Evolutionary conservation across 2,797 vertebrate species (phyloP).

Genomic region (Cyprinodon diabolis): DNA sequence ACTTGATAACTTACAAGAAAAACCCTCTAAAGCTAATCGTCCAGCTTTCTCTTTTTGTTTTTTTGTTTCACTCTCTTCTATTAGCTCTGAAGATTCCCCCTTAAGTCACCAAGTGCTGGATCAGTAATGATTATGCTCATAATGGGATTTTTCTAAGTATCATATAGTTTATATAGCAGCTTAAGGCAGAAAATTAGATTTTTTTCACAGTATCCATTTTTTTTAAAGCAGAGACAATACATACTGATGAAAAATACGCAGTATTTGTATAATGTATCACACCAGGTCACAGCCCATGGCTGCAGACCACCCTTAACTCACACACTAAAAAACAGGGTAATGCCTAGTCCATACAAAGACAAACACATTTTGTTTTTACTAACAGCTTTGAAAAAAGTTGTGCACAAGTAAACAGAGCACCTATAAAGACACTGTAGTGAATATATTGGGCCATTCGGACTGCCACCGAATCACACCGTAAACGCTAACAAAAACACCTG

Average conservation of each 20-base stretch:
- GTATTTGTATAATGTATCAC: neutral
- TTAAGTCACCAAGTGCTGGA: slow-evolving; percentile 42
- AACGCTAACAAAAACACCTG: no score
- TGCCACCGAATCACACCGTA: no score
- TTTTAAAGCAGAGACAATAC: neutral
- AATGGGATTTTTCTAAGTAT: slow-evolving; percentile 60
- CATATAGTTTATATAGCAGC: slow-evolving; percentile 50
- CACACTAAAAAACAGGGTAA: no score
- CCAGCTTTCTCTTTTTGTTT: slow-evolving; percentile 7
- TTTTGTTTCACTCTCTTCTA: slow-evolving; percentile 20
- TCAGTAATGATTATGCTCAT: slow-evolving; percentile 63
- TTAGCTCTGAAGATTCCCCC: slow-evolving; percentile 28
- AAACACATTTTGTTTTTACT: no score
- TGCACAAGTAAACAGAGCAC: no score
- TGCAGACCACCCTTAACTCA: no score
- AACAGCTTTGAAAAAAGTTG: no score
- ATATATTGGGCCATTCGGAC: no score
- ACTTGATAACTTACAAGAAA: slow-evolving; percentile 30
- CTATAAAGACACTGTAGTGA: no score
- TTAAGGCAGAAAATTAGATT: slow-evolving; percentile 53
- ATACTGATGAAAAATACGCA: neutral
- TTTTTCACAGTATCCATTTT: neutral
- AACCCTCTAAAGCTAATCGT: slow-evolving; percentile 18
- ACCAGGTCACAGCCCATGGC: neutral
- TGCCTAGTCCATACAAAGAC: no score